phyloP scores from a whole-genome alignment of 37 sponge, comb jelly and placozoan genomes.

The Oscarella lobularis region DNA sequence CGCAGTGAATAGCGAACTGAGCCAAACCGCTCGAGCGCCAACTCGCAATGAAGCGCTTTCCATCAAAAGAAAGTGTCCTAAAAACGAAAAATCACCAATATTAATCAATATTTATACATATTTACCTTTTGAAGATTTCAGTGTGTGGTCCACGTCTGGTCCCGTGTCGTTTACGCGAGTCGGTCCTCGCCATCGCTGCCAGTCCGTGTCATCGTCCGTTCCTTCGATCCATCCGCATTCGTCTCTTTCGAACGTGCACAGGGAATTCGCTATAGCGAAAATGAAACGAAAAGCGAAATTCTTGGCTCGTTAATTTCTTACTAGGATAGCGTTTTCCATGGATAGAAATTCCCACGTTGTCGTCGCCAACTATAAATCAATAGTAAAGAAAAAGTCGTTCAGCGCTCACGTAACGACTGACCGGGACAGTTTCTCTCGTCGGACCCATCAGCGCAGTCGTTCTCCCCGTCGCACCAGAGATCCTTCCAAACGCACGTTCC shows the following conservation, averaged over 20 bases:
- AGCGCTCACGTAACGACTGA: not conserved
- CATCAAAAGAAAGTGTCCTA: not conserved
- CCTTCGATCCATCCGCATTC: not conserved
- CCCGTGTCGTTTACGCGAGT: not conserved
- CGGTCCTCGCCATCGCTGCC: not conserved
- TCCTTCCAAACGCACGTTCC: not conserved
- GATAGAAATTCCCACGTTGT: no score
- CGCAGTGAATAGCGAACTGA: not conserved
- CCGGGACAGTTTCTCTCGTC: not conserved
- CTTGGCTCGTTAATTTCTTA: not conserved
- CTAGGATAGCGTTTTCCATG: not conserved
- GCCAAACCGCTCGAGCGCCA: not conserved
- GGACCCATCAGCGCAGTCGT: not conserved
- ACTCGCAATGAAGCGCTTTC: not conserved
- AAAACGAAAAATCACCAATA: no score
- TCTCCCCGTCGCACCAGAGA: not conserved
- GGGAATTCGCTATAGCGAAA: not conserved
- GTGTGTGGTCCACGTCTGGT: not conserved
- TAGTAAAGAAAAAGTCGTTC: not conserved
- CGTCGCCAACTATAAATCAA: not conserved
- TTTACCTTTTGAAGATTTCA: not conserved
- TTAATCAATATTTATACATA: no score
- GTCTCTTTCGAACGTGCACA: not conserved
- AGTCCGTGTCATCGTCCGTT: not conserved
- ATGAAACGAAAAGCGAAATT: not conserved